Evolutionary conservation across 2,113 vertebrate genomes (phyloP).

Genomic region (Pelobates fuscus): DNA sequence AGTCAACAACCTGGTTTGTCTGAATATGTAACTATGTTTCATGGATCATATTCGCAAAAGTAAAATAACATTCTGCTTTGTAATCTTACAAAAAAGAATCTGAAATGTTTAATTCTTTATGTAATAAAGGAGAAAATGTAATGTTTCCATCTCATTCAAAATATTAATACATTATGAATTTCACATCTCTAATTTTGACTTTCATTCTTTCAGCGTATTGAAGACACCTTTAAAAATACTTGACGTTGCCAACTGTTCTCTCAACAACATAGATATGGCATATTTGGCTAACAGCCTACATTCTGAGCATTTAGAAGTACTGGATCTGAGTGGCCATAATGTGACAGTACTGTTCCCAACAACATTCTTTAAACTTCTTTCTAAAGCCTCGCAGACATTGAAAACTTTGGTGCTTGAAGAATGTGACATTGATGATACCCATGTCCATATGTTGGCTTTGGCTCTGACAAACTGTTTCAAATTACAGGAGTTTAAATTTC

Average conservation of each 20-base stretch:
- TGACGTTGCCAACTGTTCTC: conserved; percentile 84
- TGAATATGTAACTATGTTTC: too few relatives aligned
- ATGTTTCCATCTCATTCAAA: too few relatives aligned
- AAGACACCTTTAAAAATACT: conserved; percentile 79
- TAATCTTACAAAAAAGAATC: too few relatives aligned
- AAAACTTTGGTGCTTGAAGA: conserved; percentile 81
- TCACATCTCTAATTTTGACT: too few relatives aligned
- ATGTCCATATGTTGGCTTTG: conserved; percentile 70
- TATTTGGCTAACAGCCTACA: conserved; percentile 88
- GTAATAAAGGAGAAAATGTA: too few relatives aligned
- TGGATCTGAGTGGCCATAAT: conserved; percentile 89
- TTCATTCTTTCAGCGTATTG: conserved; percentile 72
- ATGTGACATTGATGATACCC: conserved; percentile 78
- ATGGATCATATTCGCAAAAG: too few relatives aligned
- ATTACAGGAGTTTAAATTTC: conserved; percentile 81
- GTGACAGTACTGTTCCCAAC: conserved; percentile 74
- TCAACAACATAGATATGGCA: conserved; percentile 83
- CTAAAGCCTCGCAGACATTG: conserved; percentile 74
- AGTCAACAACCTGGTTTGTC: too few relatives aligned
- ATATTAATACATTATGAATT: too few relatives aligned
- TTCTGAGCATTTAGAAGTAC: conserved; percentile 73
- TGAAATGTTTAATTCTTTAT: too few relatives aligned
- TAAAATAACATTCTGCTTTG: too few relatives aligned
- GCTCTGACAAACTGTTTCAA: conserved; percentile 73
- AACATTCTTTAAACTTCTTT: conserved; percentile 81